Percentiles rank a stretch among this genome's conserved stretches.
These are phyloP conservation scores for Andrena bicolor DNA, from an alignment of 2,888 invertebrate species.

Conservation along the genomic window DNA sequence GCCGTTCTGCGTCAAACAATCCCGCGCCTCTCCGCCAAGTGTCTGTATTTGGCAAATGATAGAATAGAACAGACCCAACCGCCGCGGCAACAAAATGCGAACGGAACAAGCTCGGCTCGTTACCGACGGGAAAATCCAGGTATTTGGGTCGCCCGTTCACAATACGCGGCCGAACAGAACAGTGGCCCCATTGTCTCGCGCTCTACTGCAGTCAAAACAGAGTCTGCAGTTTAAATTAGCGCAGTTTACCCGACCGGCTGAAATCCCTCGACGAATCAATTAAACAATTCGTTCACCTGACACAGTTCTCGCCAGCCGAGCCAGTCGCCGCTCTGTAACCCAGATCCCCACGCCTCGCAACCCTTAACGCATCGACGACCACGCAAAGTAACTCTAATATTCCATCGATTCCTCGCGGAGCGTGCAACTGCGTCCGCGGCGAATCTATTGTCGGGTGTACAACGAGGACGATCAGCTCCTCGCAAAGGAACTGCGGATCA, in stretches of 20 bases:
- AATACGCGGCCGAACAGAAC: conserved; percentile 39
- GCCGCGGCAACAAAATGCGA: conserved; percentile 39
- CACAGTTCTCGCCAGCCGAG: neutral
- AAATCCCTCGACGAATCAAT: conserved; percentile 39
- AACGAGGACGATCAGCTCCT: too few species aligned
- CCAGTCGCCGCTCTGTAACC: conserved; percentile 3
- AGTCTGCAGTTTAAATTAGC: conserved; percentile 48
- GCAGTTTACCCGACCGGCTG: conserved; percentile 20
- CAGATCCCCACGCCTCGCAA: neutral
- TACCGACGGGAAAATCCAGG: conserved; percentile 42
- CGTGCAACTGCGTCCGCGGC: too few species aligned
- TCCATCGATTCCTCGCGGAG: neutral
- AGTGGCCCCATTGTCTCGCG: conserved; percentile 47
- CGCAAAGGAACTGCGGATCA: too few species aligned
- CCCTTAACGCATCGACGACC: neutral
- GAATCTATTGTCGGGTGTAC: too few species aligned
- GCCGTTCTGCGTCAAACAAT: neutral
- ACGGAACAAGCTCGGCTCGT: conserved; percentile 21
- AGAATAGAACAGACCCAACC: conserved; percentile 37
- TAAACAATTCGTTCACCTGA: conserved; percentile 18
- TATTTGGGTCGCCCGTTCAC: conserved; percentile 56
- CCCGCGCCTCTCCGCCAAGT: neutral
- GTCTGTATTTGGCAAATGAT: conserved; percentile 7
- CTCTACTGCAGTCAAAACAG: conserved; percentile 48
- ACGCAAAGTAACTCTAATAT: neutral